phyloP scores from a whole-genome alignment of 2,113 vertebrate genomes.

The Tursiops truncatus region DNA sequence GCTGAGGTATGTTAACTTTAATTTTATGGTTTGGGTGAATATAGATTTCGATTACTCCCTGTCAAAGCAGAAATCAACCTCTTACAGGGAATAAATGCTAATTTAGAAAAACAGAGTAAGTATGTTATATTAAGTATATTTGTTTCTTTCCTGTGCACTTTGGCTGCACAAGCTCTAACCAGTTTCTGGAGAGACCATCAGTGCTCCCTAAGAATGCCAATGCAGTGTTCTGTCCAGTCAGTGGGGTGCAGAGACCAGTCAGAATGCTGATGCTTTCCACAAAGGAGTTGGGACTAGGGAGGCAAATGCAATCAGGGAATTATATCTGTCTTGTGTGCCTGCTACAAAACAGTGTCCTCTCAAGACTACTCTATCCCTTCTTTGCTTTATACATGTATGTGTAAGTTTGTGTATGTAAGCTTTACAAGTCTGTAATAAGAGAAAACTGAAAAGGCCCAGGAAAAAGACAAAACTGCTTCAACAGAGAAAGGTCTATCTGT shows the following conservation, averaged over 20 bases:
- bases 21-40: background rate
- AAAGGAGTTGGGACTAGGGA: background rate
- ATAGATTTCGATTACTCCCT: background rate
- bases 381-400: background rate
- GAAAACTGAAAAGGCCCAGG: background rate
- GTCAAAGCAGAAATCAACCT: conserved; percentile 43
- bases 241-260: background rate
- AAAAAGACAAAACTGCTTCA: background rate
- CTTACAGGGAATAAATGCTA: background rate
- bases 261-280: background rate
- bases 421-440: background rate
- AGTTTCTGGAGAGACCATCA: background rate
- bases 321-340: background rate
- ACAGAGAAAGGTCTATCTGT: background rate
- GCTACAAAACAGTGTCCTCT: background rate
- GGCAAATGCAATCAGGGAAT: background rate
- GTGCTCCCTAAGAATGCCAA: background rate
- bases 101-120: conserved; percentile 41
- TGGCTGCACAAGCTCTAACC: background rate
- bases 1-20: background rate
- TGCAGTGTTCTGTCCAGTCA: background rate
- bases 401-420: background rate
- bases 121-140: background rate
- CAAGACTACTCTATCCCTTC: background rate
- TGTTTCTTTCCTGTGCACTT: conserved; percentile 11